Evolutionary conservation across 2,113 vertebrate genomes (phyloP).

Genomic region (Chiloscyllium plagiosum): DNA sequence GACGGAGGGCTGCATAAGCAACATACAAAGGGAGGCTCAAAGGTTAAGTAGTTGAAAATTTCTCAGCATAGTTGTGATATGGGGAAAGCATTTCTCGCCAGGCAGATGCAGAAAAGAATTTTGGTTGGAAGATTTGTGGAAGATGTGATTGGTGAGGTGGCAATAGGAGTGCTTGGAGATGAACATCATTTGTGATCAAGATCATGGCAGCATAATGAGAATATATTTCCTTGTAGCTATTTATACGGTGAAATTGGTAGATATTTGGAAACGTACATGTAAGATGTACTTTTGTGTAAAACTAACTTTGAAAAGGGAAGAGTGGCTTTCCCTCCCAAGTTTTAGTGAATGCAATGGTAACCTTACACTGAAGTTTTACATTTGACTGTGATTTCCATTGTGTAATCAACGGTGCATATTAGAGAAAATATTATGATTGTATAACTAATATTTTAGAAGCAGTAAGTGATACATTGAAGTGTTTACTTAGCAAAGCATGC

Average conservation of each 20-base stretch:
- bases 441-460: neutral
- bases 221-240: neutral
- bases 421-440: neutral
- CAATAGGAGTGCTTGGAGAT: neutral
- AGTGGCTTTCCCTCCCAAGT: neutral
- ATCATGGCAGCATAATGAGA: neutral
- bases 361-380: neutral
- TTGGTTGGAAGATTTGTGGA: neutral
- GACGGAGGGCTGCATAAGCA: neutral
- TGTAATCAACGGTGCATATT: neutral
- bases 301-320: conserved; percentile 1
- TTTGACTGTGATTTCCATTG: neutral
- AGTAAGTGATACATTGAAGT: neutral
- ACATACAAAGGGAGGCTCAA: neutral
- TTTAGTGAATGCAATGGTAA: neutral
- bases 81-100: neutral
- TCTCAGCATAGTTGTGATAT: neutral
- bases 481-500: neutral
- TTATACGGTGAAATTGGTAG: neutral
- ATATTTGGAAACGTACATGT: neutral
- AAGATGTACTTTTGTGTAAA: neutral
- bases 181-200: neutral
- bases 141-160: neutral
- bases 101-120: neutral
- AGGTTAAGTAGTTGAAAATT: neutral